These are phyloP conservation scores for Eumacrocentrus americanus DNA, from an alignment of 2,888 invertebrate genomes.

Conservation along the genomic window DNA sequence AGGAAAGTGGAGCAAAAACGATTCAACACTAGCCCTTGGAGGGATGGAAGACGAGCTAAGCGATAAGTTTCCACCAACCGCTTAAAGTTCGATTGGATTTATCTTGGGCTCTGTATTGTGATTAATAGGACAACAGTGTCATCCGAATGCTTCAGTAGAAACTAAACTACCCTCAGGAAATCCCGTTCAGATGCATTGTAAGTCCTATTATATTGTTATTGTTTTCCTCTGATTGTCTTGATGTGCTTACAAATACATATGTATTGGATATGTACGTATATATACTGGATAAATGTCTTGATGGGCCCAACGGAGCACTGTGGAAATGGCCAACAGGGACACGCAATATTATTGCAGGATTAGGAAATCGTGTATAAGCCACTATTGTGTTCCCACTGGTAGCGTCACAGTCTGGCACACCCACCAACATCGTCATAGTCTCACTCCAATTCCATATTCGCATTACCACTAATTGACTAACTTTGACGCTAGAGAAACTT, in stretches of 20 bases:
- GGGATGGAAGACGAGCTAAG: constrained; percentile 28
- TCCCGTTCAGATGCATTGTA: neutral
- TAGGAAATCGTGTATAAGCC: constrained; percentile 26
- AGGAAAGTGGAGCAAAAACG: constrained; percentile 19
- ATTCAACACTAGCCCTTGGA: constrained; percentile 35
- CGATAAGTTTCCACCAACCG: constrained; percentile 33
- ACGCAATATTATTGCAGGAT: constrained; percentile 18
- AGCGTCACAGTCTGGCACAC: constrained; percentile 12
- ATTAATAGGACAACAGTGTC: constrained; percentile 30
- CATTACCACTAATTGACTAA: constrained; percentile 29
- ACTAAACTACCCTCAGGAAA: neutral
- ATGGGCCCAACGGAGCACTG: constrained; percentile 14
- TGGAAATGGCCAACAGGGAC: constrained; percentile 11
- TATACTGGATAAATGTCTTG: constrained; percentile 25
- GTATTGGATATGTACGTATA: neutral
- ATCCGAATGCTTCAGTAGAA: constrained; percentile 5
- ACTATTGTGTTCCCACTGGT: constrained; percentile 25
- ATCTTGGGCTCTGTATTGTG: constrained; percentile 26
- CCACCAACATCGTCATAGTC: no score
- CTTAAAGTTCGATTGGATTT: constrained; percentile 27
- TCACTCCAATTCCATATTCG: constrained; percentile 28
- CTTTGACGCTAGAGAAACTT: constrained; percentile 23
- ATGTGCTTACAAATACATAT: neutral
- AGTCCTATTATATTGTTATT: constrained; percentile 22
- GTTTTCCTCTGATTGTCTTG: constrained; percentile 22